Evolutionary conservation across 2,888 invertebrate species (phyloP).

Genomic region (Thelaira solivaga): DNA sequence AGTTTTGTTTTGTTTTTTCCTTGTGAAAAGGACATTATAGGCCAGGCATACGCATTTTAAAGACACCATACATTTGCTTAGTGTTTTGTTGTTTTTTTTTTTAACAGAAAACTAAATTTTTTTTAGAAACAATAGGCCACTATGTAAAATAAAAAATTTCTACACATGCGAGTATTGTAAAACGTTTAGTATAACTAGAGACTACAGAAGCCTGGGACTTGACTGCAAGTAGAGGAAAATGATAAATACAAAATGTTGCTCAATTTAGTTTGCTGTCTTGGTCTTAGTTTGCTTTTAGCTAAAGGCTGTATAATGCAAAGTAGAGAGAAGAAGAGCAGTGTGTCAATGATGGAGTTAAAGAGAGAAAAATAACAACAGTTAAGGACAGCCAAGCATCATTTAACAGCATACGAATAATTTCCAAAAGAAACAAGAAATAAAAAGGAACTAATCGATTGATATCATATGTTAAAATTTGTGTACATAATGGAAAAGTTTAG

Average conservation of each 20-base stretch:
- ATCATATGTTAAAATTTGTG: constrained; percentile 42
- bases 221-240: too few species aligned
- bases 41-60: constrained; percentile 23
- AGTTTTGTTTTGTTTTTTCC: too few species aligned
- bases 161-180: too few species aligned
- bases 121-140: too few species aligned
- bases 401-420: constrained; percentile 38
- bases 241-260: background rate
- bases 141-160: too few species aligned
- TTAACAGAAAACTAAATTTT: too few species aligned
- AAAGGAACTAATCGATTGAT: constrained; percentile 58
- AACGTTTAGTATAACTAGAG: background rate
- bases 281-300: constrained; percentile 22
- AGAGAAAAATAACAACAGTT: constrained; percentile 19
- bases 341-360: constrained; percentile 39
- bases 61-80: background rate
- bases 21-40: constrained; percentile 21
- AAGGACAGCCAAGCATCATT: constrained; percentile 48
- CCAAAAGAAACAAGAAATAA: constrained; percentile 3
- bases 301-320: constrained; percentile 45
- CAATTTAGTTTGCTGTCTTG: constrained; percentile 4
- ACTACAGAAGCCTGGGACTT: too few species aligned
- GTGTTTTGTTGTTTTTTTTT: background rate
- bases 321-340: constrained; percentile 22
- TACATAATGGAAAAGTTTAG: background rate